Conservation (phyloP, 2,113 vertebrate genomes). For the Crotalus tigris region DNA sequence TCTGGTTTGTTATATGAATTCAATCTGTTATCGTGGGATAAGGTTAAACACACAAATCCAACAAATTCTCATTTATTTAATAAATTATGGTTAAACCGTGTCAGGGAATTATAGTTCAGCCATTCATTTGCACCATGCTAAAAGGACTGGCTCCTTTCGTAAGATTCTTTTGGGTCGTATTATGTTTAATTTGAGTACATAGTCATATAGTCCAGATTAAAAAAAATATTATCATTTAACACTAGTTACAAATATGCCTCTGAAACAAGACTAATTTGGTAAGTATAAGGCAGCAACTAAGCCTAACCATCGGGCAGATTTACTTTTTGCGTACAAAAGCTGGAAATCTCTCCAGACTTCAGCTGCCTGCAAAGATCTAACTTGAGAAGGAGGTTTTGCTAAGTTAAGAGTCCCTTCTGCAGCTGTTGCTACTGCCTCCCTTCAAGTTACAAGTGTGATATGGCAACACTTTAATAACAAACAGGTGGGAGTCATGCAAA, state of each 20-base stretch:
- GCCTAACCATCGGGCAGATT: background rate
- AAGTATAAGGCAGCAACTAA: background rate
- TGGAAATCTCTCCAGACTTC: background rate
- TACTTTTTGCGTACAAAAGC: background rate
- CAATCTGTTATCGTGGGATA: background rate
- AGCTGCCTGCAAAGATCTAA: background rate
- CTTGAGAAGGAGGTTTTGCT: background rate
- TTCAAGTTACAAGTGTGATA: conserved; percentile 3
- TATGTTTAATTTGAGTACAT: background rate
- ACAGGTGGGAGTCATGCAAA: conserved; percentile 26
- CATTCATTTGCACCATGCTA: background rate
- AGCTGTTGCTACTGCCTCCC: background rate
- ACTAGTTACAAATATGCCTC: background rate
- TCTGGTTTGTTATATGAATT: background rate
- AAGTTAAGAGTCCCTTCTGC: background rate
- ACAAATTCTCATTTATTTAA: background rate
- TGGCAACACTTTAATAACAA: conserved; percentile 36
- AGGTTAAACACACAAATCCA: background rate
- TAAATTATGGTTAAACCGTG: background rate
- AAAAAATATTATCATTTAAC: background rate
- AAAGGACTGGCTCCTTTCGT: background rate
- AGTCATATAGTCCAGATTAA: background rate
- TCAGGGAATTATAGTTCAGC: background rate
- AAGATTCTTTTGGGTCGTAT: background rate
- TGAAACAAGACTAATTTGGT: background rate